Percentiles rank a stretch among this genome's conserved stretches.
These are phyloP conservation scores for Siphamia tubifer DNA, from an alignment of 2,113 vertebrate genomes.

Conservation along the genomic window DNA sequence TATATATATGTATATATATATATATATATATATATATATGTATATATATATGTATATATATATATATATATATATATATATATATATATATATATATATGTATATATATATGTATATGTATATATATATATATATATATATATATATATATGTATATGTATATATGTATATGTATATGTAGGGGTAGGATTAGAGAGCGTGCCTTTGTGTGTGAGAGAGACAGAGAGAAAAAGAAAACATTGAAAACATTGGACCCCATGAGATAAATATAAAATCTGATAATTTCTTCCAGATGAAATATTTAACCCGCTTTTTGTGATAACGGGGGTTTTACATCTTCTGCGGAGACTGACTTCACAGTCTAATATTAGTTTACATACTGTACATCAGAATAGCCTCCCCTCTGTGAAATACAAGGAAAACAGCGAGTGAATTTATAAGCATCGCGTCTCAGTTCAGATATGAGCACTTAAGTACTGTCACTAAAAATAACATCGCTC, in stretches of 20 bases:
- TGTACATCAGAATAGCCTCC: conserved; percentile 5
- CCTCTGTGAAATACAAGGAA: neutral
- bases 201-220: neutral
- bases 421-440: conserved; percentile 1
- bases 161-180: too few species aligned
- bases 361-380: conserved; percentile 17
- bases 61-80: too few species aligned
- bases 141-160: too few species aligned
- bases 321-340: conserved; percentile 30
- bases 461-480: conserved; percentile 56
- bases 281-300: conserved; percentile 33
- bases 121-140: too few species aligned
- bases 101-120: too few species aligned
- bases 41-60: too few species aligned
- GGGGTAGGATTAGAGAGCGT: neutral
- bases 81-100: too few species aligned
- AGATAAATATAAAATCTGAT: neutral
- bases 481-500: conserved; percentile 66
- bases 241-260: too few species aligned
- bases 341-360: neutral
- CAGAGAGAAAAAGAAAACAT: too few species aligned
- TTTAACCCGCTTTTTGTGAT: conserved; percentile 31
- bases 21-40: too few species aligned
- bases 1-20: too few species aligned
- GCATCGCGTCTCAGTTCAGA: conserved; percentile 14